These are phyloP conservation scores for Siniperca scherzeri DNA, from an alignment of 2,797 vertebrate genomes.

Conservation along the genomic window DNA sequence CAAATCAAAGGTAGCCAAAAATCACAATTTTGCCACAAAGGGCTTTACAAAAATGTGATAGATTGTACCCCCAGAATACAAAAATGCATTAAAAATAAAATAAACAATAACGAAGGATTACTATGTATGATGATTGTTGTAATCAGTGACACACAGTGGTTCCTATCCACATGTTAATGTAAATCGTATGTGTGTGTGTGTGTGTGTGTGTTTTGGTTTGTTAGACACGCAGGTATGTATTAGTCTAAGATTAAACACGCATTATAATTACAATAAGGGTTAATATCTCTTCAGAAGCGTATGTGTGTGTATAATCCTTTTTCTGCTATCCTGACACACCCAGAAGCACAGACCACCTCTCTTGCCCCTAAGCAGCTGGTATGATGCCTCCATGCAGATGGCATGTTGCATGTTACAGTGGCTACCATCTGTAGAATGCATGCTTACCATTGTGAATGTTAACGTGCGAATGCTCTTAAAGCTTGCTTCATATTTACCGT, in stretches of 20 bases:
- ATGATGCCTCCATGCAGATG: slow-evolving; percentile 31
- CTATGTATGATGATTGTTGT: background rate
- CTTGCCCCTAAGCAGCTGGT: slow-evolving; percentile 20
- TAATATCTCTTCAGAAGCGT: slow-evolving; percentile 8
- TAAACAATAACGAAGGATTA: background rate
- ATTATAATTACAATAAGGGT: slow-evolving; percentile 8
- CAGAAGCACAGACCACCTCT: slow-evolving; percentile 14
- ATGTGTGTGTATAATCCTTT: slow-evolving; percentile 19
- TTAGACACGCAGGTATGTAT: background rate
- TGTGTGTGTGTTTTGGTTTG: background rate
- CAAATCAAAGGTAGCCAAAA: background rate
- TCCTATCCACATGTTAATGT: background rate
- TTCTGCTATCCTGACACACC: slow-evolving; percentile 28
- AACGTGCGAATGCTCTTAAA: slow-evolving; percentile 4
- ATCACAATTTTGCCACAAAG: background rate
- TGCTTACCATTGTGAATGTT: slow-evolving; percentile 7
- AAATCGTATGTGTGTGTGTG: background rate
- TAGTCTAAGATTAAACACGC: background rate
- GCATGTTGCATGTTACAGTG: slow-evolving; percentile 17
- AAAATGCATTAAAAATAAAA: background rate
- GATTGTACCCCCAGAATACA: background rate
- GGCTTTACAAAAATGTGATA: background rate
- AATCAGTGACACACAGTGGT: background rate
- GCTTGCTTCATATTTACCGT: no score
- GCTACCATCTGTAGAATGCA: slow-evolving; percentile 35